Conservation (phyloP, 2,113 vertebrate genomes). For the Bos taurus region ARS-UCD2.0 NC_082638.1:6671501-6672000, state of each 20-base stretch:
- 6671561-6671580: not conserved
- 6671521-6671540: not conserved
- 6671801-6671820: not conserved
- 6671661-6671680: fast-evolving
- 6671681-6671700: too few relatives aligned
- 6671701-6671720: not conserved
- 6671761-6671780: not conserved
- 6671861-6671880: not conserved
- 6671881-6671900: not conserved
- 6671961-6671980: not conserved
- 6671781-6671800: fast-evolving
- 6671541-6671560: not conserved
- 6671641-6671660: not conserved
- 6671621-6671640: not conserved
- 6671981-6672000: not conserved
- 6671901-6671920: not conserved
- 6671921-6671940: not conserved
- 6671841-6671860: not conserved
- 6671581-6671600: not conserved
- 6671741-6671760: fast-evolving
- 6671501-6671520: not conserved
- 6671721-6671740: fast-evolving
- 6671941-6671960: not conserved
- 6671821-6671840: not conserved
- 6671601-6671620: not conserved